Base-by-base conservation (phyloP, 2,888 invertebrate genomes). In the Emesis russula region DNA sequence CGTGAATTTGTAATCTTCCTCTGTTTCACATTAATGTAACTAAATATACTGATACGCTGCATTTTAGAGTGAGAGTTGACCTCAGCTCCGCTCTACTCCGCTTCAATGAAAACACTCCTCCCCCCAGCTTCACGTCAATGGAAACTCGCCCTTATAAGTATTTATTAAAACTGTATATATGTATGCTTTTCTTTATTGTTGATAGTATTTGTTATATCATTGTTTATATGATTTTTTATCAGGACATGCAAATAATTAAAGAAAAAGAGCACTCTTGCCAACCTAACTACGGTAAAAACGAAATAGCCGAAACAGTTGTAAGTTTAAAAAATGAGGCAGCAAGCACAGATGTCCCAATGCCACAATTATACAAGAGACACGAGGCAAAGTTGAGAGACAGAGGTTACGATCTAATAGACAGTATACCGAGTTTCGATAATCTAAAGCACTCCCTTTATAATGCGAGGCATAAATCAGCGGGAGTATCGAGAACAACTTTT, bases 291-390 rank as follows among this genome's bases (percentile, higher is more conserved):
- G 83, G 70, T n/a, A 71, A 77, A 76, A 76, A 77, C 18, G 70
- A 83, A 71, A 71, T 83, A 83, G 77, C 73, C 77, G 73, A 58
- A 71, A 71, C 71, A 71, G 71, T 71, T 71, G 38, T 71, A 71
- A 38, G 71, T 71, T 71, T 74, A 41, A 74, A 25, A 74, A 81
- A 81, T 74, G 74, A 81, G 41, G 73, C 71, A 13, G 48, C 81
- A 31, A 81, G 66, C 63, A 81, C 74, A 63, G 44, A 74, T 74
- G 18, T 81, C 18, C 81, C 74, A 11, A 74, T 81, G 73, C 81
- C 81, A n/a, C 73, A 81, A 81, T 41, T 81, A 18, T 81, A 81
- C 81, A 81, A 81, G 63, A 81, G 31, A 33, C 81, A 81, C 81
- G 73, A 81, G 63, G 63, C 15, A 63, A 81, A 75, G 63, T 81